Evolutionary conservation across 2,797 vertebrate species (phyloP).

Genomic region (Onychomys torridus): DNA sequence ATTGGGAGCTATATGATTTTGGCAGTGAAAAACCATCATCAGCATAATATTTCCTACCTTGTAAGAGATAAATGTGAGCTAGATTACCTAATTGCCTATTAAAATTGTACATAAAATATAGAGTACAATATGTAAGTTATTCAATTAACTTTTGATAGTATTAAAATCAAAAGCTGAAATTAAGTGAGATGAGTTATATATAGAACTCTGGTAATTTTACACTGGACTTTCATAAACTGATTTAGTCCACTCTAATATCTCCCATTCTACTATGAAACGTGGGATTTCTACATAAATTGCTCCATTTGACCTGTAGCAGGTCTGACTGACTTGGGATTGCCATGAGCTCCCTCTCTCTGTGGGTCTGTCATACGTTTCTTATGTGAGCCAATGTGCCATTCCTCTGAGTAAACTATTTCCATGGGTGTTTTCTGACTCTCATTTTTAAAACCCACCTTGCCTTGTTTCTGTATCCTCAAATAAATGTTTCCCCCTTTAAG

Average conservation of each 20-base stretch:
- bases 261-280: neutral
- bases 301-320: neutral
- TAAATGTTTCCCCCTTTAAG: slow-evolving; percentile 55
- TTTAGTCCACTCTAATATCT: neutral
- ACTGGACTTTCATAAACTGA: neutral
- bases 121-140: neutral
- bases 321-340: neutral
- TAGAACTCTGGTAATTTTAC: neutral
- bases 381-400: neutral
- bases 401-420: neutral
- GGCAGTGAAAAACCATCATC: neutral
- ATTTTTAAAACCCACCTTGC: neutral
- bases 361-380: neutral
- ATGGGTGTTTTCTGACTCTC: neutral
- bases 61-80: neutral
- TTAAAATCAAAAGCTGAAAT: neutral
- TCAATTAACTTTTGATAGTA: neutral
- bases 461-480: slow-evolving; percentile 60
- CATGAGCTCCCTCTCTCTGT: neutral
- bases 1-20: neutral
- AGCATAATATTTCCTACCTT: neutral
- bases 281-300: neutral
- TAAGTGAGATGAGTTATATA: neutral
- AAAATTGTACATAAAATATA: neutral
- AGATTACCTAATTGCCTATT: neutral